A percentile compares a stretch with the other conserved stretches of the same genome.
Conservation (phyloP, 2,797 vertebrate species). For the Sebastes baramenuke region DNA sequence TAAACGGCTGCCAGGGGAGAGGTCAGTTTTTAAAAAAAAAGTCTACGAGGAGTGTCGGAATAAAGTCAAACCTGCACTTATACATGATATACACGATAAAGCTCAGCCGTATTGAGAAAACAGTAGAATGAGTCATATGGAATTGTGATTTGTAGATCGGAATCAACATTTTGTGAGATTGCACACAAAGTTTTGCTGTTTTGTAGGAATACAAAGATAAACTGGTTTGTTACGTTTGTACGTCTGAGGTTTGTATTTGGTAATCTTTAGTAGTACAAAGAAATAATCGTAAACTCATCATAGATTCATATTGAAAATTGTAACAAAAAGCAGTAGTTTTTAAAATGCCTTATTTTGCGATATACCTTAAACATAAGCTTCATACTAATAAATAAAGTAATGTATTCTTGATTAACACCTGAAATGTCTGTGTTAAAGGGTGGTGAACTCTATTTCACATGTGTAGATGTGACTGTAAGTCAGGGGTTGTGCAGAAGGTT, state of each 20-base stretch:
- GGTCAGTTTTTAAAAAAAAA: too few species aligned
- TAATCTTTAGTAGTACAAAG: background rate
- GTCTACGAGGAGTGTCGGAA: background rate
- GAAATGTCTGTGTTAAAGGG: background rate
- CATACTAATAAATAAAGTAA: background rate
- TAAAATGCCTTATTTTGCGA: background rate
- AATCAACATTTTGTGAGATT: background rate
- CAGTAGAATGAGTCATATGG: background rate
- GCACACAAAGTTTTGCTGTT: background rate
- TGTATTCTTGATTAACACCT: background rate
- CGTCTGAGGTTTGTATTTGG: background rate
- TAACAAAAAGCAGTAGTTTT: background rate
- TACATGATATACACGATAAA: rapidly evolving
- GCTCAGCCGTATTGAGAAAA: background rate
- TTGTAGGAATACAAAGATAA: background rate
- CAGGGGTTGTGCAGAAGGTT: background rate
- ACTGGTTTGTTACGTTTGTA: background rate
- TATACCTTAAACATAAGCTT: background rate
- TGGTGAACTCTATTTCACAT: background rate
- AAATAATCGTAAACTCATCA: background rate
- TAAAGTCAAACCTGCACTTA: background rate
- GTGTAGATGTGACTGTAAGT: background rate
- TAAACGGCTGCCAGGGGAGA: background rate
- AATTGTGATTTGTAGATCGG: background rate
- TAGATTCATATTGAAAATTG: background rate